Conservation (phyloP, 1,140 invertebrate species). For the Pissodes strobi region DNA sequence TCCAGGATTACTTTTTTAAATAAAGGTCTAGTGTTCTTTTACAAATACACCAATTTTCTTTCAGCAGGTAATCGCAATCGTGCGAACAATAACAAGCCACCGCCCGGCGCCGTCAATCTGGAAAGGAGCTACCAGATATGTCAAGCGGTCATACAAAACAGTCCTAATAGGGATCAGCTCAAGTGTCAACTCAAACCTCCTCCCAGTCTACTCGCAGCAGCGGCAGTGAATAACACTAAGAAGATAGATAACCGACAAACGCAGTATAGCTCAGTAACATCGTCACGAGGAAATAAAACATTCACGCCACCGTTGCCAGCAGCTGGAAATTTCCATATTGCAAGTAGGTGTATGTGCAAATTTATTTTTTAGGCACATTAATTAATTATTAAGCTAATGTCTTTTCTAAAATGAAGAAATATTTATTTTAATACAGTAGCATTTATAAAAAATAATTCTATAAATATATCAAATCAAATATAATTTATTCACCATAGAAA, state of each 20-base stretch:
- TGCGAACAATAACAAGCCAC: slow-evolving; percentile 68
- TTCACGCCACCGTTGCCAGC: slow-evolving; percentile 55
- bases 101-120: slow-evolving; percentile 86
- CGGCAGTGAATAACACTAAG: slow-evolving; percentile 51
- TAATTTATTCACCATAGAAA: no score
- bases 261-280: slow-evolving; percentile 49
- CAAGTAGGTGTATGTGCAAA: slow-evolving; percentile 25
- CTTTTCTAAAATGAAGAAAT: not conserved
- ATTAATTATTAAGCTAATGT: not conserved
- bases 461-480: no score
- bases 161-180: slow-evolving; percentile 85
- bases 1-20: no score
- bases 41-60: no score
- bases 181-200: slow-evolving; percentile 82
- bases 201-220: slow-evolving; percentile 70
- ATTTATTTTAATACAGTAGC: no score
- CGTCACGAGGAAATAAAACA: slow-evolving; percentile 51
- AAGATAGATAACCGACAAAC: slow-evolving; percentile 44
- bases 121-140: slow-evolving; percentile 95
- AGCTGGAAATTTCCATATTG: slow-evolving; percentile 46
- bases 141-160: slow-evolving; percentile 92
- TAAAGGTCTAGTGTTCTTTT: no score
- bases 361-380: slow-evolving; percentile 10
- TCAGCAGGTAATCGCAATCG: slow-evolving; percentile 54
- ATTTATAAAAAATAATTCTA: no score